Percentiles rank a stretch among this genome's conserved stretches.
Evolutionary conservation across 2,113 vertebrate genomes (phyloP).

Genomic region (Silurus asotus): DNA sequence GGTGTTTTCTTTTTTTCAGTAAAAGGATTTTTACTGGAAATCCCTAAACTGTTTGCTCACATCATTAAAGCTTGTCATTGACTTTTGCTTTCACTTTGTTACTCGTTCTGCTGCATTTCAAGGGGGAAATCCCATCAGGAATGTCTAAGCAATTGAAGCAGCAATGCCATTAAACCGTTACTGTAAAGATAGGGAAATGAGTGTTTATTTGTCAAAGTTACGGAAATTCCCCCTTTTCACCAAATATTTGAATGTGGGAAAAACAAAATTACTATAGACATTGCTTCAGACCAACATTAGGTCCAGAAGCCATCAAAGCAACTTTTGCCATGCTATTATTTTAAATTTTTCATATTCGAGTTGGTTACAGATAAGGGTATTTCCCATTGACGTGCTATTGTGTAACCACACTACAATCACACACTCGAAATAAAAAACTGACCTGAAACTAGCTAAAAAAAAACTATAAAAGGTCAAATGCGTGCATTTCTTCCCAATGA

Average conservation of each 20-base stretch:
- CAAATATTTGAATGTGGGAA: neutral
- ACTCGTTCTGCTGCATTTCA: neutral
- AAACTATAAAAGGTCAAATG: neutral
- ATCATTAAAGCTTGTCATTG: slow-evolving; percentile 2
- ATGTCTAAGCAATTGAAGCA: slow-evolving; percentile 9
- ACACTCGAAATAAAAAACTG: neutral
- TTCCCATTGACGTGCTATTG: neutral
- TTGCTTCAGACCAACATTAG: neutral
- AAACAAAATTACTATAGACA: neutral
- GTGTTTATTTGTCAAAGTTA: neutral
- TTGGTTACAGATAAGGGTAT: neutral
- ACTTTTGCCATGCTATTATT: neutral
- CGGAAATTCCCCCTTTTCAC: slow-evolving; percentile 14
- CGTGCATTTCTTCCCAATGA: neutral
- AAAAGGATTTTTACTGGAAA: slow-evolving; percentile 26
- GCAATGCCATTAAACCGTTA: slow-evolving; percentile 11
- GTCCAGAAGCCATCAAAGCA: no score
- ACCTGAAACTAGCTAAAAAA: neutral
- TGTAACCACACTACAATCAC: neutral
- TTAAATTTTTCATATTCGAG: neutral
- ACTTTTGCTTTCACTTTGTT: slow-evolving; percentile 44
- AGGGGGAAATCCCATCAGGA: slow-evolving; percentile 40
- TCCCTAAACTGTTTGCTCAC: neutral
- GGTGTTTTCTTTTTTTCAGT: slow-evolving; percentile 17
- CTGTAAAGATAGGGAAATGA: neutral